These are phyloP conservation scores for Drosophila seguyi DNA, from an alignment of 1,140 invertebrate species.

Conservation along the genomic window DNA sequence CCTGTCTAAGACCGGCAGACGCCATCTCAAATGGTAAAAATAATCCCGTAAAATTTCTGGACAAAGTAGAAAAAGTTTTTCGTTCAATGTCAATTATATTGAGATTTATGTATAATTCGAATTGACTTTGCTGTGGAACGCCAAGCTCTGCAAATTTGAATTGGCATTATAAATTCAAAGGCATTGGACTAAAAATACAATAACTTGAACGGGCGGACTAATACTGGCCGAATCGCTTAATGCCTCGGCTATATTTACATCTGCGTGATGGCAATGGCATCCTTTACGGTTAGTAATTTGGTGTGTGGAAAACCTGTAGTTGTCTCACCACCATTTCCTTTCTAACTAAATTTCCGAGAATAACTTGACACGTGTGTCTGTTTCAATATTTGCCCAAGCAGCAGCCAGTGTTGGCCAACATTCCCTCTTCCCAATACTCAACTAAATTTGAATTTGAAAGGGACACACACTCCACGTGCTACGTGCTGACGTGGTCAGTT, in stretches of 20 bases:
- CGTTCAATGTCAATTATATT: constrained; percentile 64
- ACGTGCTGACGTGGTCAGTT: constrained; percentile 47
- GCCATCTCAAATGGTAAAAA: constrained; percentile 45
- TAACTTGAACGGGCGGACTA: constrained; percentile 8
- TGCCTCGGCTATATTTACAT: constrained; percentile 8
- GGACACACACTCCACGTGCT: not conserved
- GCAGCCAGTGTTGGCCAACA: not conserved
- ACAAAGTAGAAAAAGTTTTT: constrained; percentile 56
- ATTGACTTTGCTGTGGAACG: constrained; percentile 23
- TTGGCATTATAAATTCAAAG: constrained; percentile 53
- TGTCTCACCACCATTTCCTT: not conserved
- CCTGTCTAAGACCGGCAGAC: constrained; percentile 34
- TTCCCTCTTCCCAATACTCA: constrained; percentile 13
- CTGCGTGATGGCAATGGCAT: not conserved
- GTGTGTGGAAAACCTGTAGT: not conserved
- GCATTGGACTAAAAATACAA: constrained; percentile 56
- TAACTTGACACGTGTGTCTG: constrained; percentile 54
- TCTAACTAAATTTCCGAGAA: constrained; percentile 2
- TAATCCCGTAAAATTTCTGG: constrained; percentile 40
- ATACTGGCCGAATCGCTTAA: constrained; percentile 25
- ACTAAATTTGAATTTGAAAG: constrained; percentile 26
- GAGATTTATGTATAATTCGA: constrained; percentile 76
- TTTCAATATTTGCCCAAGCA: constrained; percentile 46
- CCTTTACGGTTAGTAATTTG: not conserved
- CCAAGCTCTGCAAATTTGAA: constrained; percentile 19